These are phyloP conservation scores for Stichopus horrens DNA, from an alignment of 53 echinoderm and acorn worm species.

Conservation along the genomic window DNA sequence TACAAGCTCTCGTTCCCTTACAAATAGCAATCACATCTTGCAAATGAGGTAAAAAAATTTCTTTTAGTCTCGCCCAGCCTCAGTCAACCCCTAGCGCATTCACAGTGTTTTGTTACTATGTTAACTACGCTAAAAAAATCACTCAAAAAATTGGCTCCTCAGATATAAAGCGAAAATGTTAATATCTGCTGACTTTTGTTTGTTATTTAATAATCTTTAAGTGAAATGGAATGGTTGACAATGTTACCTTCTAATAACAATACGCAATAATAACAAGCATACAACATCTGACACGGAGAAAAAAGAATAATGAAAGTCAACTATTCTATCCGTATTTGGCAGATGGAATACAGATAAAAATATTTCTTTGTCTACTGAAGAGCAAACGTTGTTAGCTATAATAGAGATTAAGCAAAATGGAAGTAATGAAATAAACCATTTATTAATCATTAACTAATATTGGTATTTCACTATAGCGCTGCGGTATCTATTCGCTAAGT, in stretches of 20 bases:
- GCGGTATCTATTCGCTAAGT: too few relatives aligned
- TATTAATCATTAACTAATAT: too few relatives aligned
- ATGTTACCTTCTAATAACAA: not conserved
- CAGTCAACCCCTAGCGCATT: conserved; percentile 2
- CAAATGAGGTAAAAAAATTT: conserved; percentile 7
- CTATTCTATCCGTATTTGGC: too few relatives aligned
- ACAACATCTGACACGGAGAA: too few relatives aligned
- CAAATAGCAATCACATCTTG: conserved; percentile 1
- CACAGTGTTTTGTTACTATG: conserved; percentile 1
- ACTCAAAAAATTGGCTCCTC: not conserved
- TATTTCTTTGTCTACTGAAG: too few relatives aligned
- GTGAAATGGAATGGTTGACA: conserved; percentile 8
- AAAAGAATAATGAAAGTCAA: too few relatives aligned
- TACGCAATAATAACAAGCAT: not conserved
- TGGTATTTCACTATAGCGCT: too few relatives aligned
- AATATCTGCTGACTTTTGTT: not conserved
- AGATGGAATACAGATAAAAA: too few relatives aligned
- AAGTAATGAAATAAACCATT: too few relatives aligned
- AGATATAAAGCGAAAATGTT: not conserved
- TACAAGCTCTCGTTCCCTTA: not conserved
- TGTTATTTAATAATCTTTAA: not conserved
- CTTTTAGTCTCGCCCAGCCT: conserved; percentile 9
- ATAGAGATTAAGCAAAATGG: too few relatives aligned
- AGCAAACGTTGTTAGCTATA: too few relatives aligned
- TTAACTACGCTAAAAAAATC: not conserved